These are phyloP conservation scores for Tetraodon nigroviridis DNA, from an alignment of 2,113 vertebrate species.

Conservation along the genomic window DNA sequence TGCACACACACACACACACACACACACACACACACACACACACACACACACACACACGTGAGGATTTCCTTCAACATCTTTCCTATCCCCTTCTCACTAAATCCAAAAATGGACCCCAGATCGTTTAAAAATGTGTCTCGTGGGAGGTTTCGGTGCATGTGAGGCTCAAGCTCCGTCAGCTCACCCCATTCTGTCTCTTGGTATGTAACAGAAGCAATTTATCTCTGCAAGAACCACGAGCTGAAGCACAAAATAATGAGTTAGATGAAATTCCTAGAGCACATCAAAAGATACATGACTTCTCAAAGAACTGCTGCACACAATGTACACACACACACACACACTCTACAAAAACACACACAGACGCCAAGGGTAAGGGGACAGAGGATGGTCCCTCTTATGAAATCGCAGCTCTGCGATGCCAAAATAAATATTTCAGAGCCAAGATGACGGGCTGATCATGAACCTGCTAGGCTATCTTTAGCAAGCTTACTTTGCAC, in stretches of 20 bases:
- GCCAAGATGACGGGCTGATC: not conserved
- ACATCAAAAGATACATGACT: slow-evolving; percentile 11
- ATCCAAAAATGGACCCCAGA: slow-evolving; percentile 25
- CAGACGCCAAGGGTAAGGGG: not conserved
- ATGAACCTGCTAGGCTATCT: slow-evolving; percentile 1
- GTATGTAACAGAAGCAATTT: slow-evolving; percentile 22
- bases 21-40: no score
- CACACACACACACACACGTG: not conserved
- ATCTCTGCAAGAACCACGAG: slow-evolving; percentile 24
- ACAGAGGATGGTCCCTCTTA: not conserved
- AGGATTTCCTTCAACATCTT: not conserved
- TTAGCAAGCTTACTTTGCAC: not conserved
- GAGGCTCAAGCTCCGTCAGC: slow-evolving; percentile 27
- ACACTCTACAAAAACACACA: not conserved
- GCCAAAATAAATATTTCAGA: slow-evolving; percentile 34
- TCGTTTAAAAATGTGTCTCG: slow-evolving; percentile 17
- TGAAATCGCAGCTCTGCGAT: slow-evolving; percentile 8
- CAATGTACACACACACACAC: not conserved
- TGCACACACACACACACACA: no score
- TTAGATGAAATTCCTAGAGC: slow-evolving; percentile 10
- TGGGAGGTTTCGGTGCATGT: slow-evolving; percentile 11
- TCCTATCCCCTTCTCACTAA: not conserved
- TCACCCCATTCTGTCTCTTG: slow-evolving; percentile 61
- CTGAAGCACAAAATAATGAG: slow-evolving; percentile 11
- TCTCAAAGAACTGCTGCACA: not conserved